Evolutionary conservation across 1,140 invertebrate species (phyloP), one percentile per base, ranked within the genome.

Genomic region (Vollenhovia emeryi): DNA sequence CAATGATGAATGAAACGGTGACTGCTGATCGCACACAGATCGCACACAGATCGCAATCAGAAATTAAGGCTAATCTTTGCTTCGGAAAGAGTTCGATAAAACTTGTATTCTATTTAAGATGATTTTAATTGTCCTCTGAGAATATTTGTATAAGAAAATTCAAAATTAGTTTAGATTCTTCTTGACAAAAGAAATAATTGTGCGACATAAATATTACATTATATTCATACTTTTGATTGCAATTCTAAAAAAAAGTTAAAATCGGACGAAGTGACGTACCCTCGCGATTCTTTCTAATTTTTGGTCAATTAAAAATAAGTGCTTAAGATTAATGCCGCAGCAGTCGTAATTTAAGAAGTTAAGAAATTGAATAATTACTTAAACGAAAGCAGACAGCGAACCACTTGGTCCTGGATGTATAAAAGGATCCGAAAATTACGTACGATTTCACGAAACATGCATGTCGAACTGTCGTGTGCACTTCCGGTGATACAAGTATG

Each of bases 281-380:
- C 4, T 73, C 7, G 30, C 18, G 11, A 33, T 5, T 30, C 33
- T 18, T 68, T 40, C 36, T 15, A 9, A 66, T 66, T 8, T 18
- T 9, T 33, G 36, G 15, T 79, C 21, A 55, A 69, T 43, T 36
- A 11, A n/a, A 43, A 59, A 74, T 50, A 8, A 33, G 66, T 89
- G 83, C 36, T 87, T 89, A 87, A 84, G 33, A 62, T 30, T 84
- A 88, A 85, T 75, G 71, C 79, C 48, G 78, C n/a, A n/a, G n/a
- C n/a, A n/a, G n/a, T 69, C 24, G 36, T 80, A 89, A 89, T 80
- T 89, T 89, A 89, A 87, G 5, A 18, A 59, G 50, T 21, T 36
- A 64, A 73, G 21, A 82, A 59, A 89, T 89, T 52, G 85, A 71
- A 57, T 24, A 48, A 69, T 66, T 48, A 68, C 6, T 84, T 48